These are phyloP conservation scores for Gnathonemus echidnorhynchus DNA, from an alignment of 2,113 vertebrate species.

Conservation along the genomic window DNA sequence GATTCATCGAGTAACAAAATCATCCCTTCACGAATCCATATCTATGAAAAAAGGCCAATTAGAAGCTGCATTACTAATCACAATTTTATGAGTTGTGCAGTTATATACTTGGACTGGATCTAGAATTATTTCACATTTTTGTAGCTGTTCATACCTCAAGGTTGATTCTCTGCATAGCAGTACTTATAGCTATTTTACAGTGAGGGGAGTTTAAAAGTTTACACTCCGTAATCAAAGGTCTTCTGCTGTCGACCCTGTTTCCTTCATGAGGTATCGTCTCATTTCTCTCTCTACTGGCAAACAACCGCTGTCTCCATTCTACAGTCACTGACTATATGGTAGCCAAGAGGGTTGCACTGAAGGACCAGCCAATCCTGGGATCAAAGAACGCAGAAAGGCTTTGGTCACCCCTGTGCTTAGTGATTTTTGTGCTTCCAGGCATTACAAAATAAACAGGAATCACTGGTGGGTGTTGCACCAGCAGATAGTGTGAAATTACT, in stretches of 20 bases:
- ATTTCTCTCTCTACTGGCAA: background rate
- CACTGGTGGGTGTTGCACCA: background rate
- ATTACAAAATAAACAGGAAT: background rate
- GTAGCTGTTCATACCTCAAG: background rate
- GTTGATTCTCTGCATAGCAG: background rate
- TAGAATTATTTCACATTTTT: background rate
- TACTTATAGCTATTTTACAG: background rate
- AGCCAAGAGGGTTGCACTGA: background rate
- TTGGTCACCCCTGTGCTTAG: background rate
- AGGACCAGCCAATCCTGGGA: background rate
- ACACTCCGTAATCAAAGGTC: background rate
- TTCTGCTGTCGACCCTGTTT: background rate
- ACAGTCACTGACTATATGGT: background rate
- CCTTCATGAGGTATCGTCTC: background rate
- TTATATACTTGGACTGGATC: background rate
- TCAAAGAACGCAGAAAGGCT: background rate
- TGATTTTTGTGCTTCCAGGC: background rate
- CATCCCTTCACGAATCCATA: background rate
- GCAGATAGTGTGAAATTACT: background rate
- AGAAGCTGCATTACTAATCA: background rate
- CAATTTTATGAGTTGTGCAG: background rate
- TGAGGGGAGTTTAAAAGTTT: background rate
- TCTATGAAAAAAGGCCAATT: background rate
- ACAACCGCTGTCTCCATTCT: background rate
- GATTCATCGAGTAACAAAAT: background rate